These are phyloP conservation scores for Caenorhabditis panamensis DNA, from an alignment of 2,888 invertebrate species.

Conservation along the genomic window DNA sequence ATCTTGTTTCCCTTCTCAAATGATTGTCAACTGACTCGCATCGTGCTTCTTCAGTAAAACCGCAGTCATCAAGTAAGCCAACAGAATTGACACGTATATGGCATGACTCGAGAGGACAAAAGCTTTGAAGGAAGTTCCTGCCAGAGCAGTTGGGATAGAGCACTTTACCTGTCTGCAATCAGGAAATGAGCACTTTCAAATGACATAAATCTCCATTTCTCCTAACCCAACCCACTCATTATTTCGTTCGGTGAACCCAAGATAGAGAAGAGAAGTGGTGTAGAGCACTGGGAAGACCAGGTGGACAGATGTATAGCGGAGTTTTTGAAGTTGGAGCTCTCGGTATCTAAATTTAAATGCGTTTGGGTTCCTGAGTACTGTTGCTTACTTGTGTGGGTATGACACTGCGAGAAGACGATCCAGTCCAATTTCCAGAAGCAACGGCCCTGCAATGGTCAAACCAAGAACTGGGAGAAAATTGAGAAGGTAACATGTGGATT, in stretches of 20 bases:
- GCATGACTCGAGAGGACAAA: slow-evolving; percentile 62
- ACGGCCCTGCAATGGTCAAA: slow-evolving; percentile 42
- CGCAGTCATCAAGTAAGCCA: slow-evolving; percentile 50
- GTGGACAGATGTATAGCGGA: slow-evolving; percentile 30
- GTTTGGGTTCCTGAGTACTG: background rate
- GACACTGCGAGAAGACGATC: slow-evolving; percentile 55
- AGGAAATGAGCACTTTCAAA: slow-evolving; percentile 30
- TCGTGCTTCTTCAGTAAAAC: slow-evolving; percentile 49
- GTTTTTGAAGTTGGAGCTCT: slow-evolving; percentile 42
- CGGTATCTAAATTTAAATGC: slow-evolving; percentile 26
- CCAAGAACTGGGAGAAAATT: slow-evolving; percentile 54
- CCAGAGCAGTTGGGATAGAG: slow-evolving; percentile 58
- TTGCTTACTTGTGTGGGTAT: slow-evolving; percentile 33
- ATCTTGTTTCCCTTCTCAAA: background rate
- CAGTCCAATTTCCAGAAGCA: slow-evolving; percentile 48
- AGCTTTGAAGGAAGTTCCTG: slow-evolving; percentile 58
- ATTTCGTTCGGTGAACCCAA: slow-evolving; percentile 50
- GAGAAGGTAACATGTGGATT: slow-evolving; percentile 52
- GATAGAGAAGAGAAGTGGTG: slow-evolving; percentile 40
- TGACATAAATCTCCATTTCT: background rate
- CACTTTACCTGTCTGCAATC: slow-evolving; percentile 54
- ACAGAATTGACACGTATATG: slow-evolving; percentile 58
- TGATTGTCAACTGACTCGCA: slow-evolving; percentile 28
- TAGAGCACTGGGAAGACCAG: slow-evolving; percentile 41
- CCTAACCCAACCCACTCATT: slow-evolving; percentile 47